Conservation (phyloP, 2,797 vertebrate species). For the Sphenopsis melanotis region DNA sequence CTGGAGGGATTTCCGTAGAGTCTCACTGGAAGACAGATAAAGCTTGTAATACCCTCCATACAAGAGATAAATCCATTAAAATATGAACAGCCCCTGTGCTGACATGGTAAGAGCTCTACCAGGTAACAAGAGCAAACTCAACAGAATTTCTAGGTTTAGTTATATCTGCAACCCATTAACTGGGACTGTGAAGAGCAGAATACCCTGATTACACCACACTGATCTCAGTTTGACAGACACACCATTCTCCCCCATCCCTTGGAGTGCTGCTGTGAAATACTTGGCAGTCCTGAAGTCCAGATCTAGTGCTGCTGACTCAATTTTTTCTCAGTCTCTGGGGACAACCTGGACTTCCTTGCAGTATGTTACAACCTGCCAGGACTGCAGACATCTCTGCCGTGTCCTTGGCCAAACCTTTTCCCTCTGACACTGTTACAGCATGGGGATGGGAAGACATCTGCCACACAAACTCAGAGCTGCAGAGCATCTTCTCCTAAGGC, state of each 20-base stretch:
- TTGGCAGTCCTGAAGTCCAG: neutral
- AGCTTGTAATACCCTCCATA: constrained; percentile 37
- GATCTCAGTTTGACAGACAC: neutral
- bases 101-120: neutral
- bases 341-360: neutral
- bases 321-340: neutral
- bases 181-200: neutral
- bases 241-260: neutral
- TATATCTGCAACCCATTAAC: neutral
- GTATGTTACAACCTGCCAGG: neutral
- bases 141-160: neutral
- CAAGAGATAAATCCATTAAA: constrained; percentile 48
- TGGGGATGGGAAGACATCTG: neutral
- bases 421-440: neutral
- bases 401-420: neutral
- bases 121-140: constrained; percentile 2
- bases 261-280: neutral
- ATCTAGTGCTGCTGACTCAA: neutral
- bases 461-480: neutral
- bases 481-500: neutral
- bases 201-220: neutral
- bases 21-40: constrained; percentile 29
- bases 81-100: neutral
- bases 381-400: neutral
- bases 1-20: neutral